phyloP scores from a whole-genome alignment of 2,888 invertebrate genomes.

The Macaria notata region DNA sequence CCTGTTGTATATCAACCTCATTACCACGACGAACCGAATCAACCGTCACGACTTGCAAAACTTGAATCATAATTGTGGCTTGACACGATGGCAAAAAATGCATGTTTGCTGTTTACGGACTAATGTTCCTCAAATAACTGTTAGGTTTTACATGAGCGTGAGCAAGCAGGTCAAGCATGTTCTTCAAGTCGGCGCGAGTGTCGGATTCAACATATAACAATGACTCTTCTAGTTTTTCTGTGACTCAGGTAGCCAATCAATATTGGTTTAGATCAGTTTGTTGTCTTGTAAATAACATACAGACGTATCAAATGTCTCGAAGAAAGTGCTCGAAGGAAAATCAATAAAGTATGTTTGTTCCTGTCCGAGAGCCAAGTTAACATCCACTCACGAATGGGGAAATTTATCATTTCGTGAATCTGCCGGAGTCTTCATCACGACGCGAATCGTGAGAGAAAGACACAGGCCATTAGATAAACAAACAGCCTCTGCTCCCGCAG shows the following conservation, averaged over 20 bases:
- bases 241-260: conserved; percentile 3
- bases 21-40: conserved; percentile 24
- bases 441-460: conserved; percentile 55
- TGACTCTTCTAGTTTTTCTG: too few relatives aligned
- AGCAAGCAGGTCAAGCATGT: conserved; percentile 5
- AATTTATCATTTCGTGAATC: conserved; percentile 74
- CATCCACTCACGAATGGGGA: conserved; percentile 48
- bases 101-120: conserved; percentile 12
- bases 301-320: conserved; percentile 3
- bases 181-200: conserved; percentile 3
- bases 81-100: conserved; percentile 17
- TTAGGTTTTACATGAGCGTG: conserved; percentile 9
- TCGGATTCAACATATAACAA: conserved; percentile 1
- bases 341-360: conserved; percentile 30
- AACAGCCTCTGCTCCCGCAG: conserved; percentile 38
- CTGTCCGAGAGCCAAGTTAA: conserved; percentile 34
- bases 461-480: conserved; percentile 45
- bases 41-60: conserved; percentile 33
- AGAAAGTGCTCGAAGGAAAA: conserved; percentile 15
- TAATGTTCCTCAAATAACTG: conserved; percentile 22
- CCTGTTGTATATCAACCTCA: conserved; percentile 19
- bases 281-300: conserved; percentile 2
- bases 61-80: conserved; percentile 20
- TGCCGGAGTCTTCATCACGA: conserved; percentile 61
- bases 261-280: neutral